phyloP scores from a whole-genome alignment of 2,888 invertebrate species.

The Branchipolynoe longqiensis region DNA sequence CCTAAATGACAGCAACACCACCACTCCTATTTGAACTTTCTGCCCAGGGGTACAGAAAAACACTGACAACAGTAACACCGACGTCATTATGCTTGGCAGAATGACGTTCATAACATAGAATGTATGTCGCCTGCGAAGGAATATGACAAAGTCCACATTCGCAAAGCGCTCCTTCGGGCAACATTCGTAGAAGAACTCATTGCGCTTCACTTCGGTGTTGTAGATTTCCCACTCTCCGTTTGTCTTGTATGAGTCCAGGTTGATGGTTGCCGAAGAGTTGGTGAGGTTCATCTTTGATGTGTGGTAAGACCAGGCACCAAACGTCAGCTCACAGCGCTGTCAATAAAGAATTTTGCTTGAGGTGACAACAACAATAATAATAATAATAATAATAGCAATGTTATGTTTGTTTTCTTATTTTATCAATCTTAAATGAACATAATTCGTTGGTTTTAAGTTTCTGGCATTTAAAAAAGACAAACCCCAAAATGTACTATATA shows the following conservation, averaged over 20 bases:
- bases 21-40: constrained; percentile 69
- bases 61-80: constrained; percentile 68
- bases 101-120: constrained; percentile 69
- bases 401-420: no score
- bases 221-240: constrained; percentile 70
- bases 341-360: no score
- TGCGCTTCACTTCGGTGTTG: constrained; percentile 58
- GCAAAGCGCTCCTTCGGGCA: constrained; percentile 61
- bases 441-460: no score
- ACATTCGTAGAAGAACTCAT: constrained; percentile 65
- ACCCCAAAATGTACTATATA: no score
- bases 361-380: no score
- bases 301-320: constrained; percentile 71
- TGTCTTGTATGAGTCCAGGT: constrained; percentile 68
- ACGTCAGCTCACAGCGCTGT: constrained; percentile 65
- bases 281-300: constrained; percentile 71
- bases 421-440: no score
- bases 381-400: no score
- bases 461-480: no score
- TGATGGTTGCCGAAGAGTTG: constrained; percentile 64
- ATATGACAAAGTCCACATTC: constrained; percentile 59
- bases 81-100: constrained; percentile 69
- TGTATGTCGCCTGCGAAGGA: constrained; percentile 65
- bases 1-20: constrained; percentile 68
- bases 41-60: constrained; percentile 70